Conservation (phyloP, 1,140 invertebrate species). For the Calephelis virginiensis region DNA sequence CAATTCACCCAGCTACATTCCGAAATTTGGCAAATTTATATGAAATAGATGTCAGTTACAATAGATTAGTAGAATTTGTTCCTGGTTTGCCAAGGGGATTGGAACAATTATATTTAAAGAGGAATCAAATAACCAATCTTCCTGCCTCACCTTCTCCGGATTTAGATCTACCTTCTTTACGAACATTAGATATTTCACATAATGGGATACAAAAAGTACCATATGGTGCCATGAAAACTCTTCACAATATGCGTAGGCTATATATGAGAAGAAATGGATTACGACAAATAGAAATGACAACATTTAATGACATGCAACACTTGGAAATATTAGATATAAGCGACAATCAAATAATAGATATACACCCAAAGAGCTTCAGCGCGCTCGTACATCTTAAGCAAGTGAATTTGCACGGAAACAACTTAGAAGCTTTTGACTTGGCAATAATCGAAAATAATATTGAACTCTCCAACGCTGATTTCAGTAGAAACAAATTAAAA, state of each 20-base stretch:
- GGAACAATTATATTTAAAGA: conserved; percentile 86
- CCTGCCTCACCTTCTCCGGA: conserved; percentile 82
- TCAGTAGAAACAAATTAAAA: conserved; percentile 88
- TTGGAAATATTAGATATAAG: conserved; percentile 87
- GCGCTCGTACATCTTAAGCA: conserved; percentile 82
- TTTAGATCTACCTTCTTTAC: conserved; percentile 83
- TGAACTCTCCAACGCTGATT: conserved; percentile 83
- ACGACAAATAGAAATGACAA: conserved; percentile 83
- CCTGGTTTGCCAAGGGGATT: conserved; percentile 86
- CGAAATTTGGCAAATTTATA: conserved; percentile 85
- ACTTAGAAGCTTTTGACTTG: conserved; percentile 84
- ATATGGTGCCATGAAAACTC: conserved; percentile 81
- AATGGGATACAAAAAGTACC: conserved; percentile 87
- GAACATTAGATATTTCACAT: conserved; percentile 86
- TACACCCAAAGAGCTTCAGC: conserved; percentile 84
- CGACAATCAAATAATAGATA: conserved; percentile 84
- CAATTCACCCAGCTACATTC: conserved; percentile 86
- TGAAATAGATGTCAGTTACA: conserved; percentile 88
- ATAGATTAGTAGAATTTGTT: conserved; percentile 84
- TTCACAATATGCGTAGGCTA: conserved; percentile 85
- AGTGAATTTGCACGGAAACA: conserved; percentile 87
- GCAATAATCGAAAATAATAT: conserved; percentile 83
- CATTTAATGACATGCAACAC: conserved; percentile 84
- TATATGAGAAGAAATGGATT: conserved; percentile 88
- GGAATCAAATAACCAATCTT: conserved; percentile 85